Conservation (phyloP, 2,888 invertebrate genomes). For the Theodoxus fluviatilis region DNA sequence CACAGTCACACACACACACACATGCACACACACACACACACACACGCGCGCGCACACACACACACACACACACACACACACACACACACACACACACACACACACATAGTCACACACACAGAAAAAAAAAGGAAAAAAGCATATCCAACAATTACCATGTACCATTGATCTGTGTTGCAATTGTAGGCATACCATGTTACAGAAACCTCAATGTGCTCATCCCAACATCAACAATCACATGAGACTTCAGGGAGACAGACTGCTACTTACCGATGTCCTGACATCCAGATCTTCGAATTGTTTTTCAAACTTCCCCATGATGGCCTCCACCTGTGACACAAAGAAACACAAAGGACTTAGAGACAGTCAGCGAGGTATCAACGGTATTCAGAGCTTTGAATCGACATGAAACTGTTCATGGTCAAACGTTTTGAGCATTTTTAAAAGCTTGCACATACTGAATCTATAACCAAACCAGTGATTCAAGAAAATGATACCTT, state of each 20-base stretch:
- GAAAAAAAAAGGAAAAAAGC: too few species aligned
- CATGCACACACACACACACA: too few species aligned
- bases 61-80: too few species aligned
- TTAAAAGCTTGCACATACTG: not conserved
- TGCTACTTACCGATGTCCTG: slow-evolving; percentile 65
- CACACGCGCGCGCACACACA: too few species aligned
- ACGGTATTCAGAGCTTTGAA: not conserved
- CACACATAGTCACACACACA: too few species aligned
- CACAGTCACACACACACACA: too few species aligned
- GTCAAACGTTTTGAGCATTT: not conserved
- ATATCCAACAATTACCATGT: too few species aligned
- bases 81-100: too few species aligned
- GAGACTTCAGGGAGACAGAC: not conserved
- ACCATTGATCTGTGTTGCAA: not conserved
- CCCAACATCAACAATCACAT: too few species aligned
- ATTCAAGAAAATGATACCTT: too few species aligned
- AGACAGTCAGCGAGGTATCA: not conserved
- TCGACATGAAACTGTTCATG: not conserved
- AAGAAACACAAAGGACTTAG: slow-evolving; percentile 16
- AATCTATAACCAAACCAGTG: too few species aligned
- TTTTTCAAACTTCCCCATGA: slow-evolving; percentile 71
- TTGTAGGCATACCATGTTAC: not conserved
- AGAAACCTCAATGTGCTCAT: not conserved
- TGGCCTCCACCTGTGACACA: slow-evolving; percentile 62
- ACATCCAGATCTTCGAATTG: slow-evolving; percentile 72